Conservation (phyloP, 1,140 invertebrate species). For the Caenorhabditis inopinata region DNA sequence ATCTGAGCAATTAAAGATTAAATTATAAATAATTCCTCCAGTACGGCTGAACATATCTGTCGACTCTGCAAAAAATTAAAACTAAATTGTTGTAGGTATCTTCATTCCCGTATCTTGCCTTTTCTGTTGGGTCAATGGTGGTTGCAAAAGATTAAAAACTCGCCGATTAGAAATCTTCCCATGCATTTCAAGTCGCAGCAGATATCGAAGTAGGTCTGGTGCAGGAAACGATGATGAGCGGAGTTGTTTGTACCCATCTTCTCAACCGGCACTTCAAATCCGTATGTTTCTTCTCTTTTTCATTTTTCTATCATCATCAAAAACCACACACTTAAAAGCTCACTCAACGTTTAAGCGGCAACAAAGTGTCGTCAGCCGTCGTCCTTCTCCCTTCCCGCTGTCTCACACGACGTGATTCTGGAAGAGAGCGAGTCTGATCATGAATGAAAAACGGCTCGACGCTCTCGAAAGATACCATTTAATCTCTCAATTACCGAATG, state of each 20-base stretch:
- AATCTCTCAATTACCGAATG: background rate
- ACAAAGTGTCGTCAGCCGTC: slow-evolving; percentile 17
- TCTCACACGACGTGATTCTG: slow-evolving; percentile 18
- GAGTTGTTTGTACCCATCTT: slow-evolving; percentile 20
- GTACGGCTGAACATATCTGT: too few species aligned
- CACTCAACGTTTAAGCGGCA: slow-evolving; percentile 1
- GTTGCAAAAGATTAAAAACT: background rate
- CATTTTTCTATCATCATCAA: slow-evolving; percentile 7
- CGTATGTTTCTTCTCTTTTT: background rate
- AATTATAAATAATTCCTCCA: too few species aligned
- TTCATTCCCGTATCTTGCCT: slow-evolving; percentile 10
- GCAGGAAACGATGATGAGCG: slow-evolving; percentile 2
- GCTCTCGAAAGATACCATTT: slow-evolving; percentile 13
- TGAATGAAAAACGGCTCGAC: background rate
- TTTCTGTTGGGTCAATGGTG: background rate
- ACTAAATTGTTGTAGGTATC: background rate
- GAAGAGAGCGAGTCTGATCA: slow-evolving; percentile 23
- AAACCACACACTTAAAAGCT: slow-evolving; percentile 5
- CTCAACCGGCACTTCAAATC: slow-evolving; percentile 10
- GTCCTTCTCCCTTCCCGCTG: slow-evolving; percentile 20
- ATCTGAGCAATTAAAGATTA: too few species aligned
- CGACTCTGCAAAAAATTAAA: too few species aligned
- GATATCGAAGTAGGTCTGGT: background rate
- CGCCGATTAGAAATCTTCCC: background rate
- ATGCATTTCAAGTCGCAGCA: background rate